Base-by-base conservation (phyloP, 2,113 vertebrate genomes). In the Amblyopsis rosae region DNA sequence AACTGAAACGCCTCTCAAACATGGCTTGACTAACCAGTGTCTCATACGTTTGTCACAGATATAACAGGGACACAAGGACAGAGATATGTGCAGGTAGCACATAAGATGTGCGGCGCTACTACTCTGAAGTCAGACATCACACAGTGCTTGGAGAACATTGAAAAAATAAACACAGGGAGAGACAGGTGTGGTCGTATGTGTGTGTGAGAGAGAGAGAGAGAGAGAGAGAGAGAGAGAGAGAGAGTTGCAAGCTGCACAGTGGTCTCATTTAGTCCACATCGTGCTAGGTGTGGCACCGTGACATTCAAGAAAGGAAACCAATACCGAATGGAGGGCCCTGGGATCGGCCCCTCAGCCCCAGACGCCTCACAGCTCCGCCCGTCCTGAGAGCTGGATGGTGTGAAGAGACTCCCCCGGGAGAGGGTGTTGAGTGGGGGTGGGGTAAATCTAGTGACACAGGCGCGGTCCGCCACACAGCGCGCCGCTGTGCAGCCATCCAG, bases 201-300 rank as follows among this genome's bases (percentile, higher is more conserved):
- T 59, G 71, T 19, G 82, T 74, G 19, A 51, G 69, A 59, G 63
- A 79, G 79, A 81, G 60, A 73, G 82, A 81, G 78, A 4, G 73
- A 71, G 79, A 85, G 76, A 32, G 54, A 85, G 76, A 19, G 50
- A 70, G 59, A 74, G 60, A 72, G 65, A 75, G 80, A 82, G 60
- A 76, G 83, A 82, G 80, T 3, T 67, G 71, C 65, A 82, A 84
- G 84, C 77, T 82, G 75, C 85, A 91, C 86, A 90, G 87, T 89
- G 85, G 71, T 87, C 82, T 90, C 88, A 91, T 92, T 91, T 87
- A 91, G 84, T 83, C 80, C 82, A 72, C 73, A 80, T 85, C 86
- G 74, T 84, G 83, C 86, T 89, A 91, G 92, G 91, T 93, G 91
- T 92, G 92, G 89, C 86, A 86, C 81, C 68, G 87, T 87, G 90